phyloP scores from a whole-genome alignment of 2,797 vertebrate genomes.

The Paguma larvata region DNA sequence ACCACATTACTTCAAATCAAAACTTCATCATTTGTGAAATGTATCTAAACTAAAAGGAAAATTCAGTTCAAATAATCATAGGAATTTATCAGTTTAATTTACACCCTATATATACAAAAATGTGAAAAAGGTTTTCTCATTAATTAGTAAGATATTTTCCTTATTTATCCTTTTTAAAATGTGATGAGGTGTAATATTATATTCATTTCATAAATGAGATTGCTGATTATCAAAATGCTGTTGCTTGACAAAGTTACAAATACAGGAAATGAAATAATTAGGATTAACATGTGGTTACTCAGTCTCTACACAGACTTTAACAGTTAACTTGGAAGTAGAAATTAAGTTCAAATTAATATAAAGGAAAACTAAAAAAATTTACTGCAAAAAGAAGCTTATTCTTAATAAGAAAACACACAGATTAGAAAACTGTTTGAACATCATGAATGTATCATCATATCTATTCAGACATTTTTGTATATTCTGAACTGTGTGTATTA shows the following conservation, averaged over 20 bases:
- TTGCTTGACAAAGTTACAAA: background rate
- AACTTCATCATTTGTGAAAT: background rate
- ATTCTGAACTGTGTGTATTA: background rate
- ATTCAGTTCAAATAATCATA: background rate
- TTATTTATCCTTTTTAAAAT: background rate
- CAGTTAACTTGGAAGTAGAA: background rate
- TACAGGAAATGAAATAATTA: background rate
- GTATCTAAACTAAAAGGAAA: background rate
- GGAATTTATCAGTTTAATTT: background rate
- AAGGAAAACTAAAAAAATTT: background rate
- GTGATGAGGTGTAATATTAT: background rate
- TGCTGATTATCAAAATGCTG: background rate
- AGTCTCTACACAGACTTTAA: background rate
- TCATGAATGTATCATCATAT: background rate
- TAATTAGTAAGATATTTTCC: background rate
- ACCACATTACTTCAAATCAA: background rate
- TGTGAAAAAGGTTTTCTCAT: background rate
- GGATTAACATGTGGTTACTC: background rate
- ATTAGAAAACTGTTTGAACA: background rate
- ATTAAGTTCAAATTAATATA: background rate
- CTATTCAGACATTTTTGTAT: background rate
- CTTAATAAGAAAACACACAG: background rate
- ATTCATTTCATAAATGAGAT: background rate
- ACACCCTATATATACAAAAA: background rate
- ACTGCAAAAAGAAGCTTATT: background rate